Evolutionary conservation across 2,888 invertebrate species (phyloP), one percentile per base, ranked within the genome.

Genomic region (Esperia sulphurella): DNA sequence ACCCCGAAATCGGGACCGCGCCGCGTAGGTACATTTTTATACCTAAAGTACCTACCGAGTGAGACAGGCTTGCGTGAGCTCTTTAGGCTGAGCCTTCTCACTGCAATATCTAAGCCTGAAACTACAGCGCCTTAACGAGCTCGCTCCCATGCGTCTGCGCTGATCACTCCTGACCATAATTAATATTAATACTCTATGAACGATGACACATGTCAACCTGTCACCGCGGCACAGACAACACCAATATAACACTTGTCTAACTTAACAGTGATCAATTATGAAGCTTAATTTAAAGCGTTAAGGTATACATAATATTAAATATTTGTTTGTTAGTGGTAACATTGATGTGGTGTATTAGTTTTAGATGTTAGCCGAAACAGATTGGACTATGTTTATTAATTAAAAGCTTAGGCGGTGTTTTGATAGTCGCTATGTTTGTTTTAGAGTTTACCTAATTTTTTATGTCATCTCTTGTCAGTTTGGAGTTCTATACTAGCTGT

Each of bases 161-260:
- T 41, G 28, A 29, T 41, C 12, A 28, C 13, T 49, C 33, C 61
- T 65, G 65, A 65, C 70, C 67, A 68, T 77, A 76, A 83, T 82
- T 80, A 82, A 81, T 79, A 77, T 72, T 68, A 80, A 80, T 75
- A 70, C 70, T 66, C 69, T 65, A 61, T 67, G 63, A 63, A 61
- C 63, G 61, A 61, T 78, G 84, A 85, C 86, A 79, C 58, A 71
- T 83, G 83, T 86, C 84, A 77, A 63, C 69, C 68, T 77, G 77
- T 79, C 77, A 68, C 65, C 14, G 41, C 31, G 13, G 50, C 48
- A 44, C n/a, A 9, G 28, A 35, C 41, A 39, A 50, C 31, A 29
- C 30, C 13, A 9, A 10, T 8, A 37, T 37, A 21, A 37, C 10
- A 46, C 3, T 31, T 45, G 21, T 29, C 12, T 2, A 44, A 37